Evolutionary conservation across 53 echinoderm and acorn worm species (phyloP).

Genomic region (Luidia sarsii): DNA sequence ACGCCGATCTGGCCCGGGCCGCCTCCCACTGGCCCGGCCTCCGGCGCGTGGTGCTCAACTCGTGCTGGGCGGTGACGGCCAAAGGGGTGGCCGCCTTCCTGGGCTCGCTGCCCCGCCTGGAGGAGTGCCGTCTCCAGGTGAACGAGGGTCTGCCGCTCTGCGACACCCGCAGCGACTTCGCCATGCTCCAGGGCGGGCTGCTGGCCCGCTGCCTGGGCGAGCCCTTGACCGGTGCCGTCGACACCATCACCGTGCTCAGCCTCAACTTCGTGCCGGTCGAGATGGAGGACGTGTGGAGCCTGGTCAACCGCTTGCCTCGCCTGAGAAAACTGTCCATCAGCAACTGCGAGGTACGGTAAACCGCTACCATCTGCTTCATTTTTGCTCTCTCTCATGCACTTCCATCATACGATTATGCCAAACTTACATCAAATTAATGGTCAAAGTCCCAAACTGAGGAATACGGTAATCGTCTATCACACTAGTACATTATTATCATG

Average conservation of each 20-base stretch:
- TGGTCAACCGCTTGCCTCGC: conserved; percentile 74
- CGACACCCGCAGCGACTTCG: conserved; percentile 81
- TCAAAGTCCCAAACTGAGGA: too few species aligned
- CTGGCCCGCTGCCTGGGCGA: conserved; percentile 67
- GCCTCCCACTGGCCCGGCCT: conserved; percentile 75
- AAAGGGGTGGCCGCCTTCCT: conserved; percentile 75
- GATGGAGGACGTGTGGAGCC: conserved; percentile 92
- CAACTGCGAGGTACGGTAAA: conserved; percentile 98
- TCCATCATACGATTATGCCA: too few species aligned
- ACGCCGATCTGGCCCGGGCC: conserved; percentile 70
- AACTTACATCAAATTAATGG: too few species aligned
- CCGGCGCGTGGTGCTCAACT: conserved; percentile 69
- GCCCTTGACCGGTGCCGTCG: conserved; percentile 37
- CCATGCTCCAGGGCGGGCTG: conserved; percentile 86
- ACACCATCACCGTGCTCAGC: conserved; percentile 68
- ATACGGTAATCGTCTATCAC: too few species aligned
- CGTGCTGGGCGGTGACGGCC: conserved; percentile 86
- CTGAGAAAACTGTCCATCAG: conserved; percentile 80
- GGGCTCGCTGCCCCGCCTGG: conserved; percentile 46
- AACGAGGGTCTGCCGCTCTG: conserved; percentile 82
- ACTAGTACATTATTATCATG: too few species aligned
- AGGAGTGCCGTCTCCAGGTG: conserved; percentile 78
- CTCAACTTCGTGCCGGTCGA: conserved; percentile 87
- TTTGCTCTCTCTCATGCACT: too few species aligned
- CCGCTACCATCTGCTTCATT: background rate